Percentiles rank a stretch among this genome's conserved stretches.
phyloP scores from a whole-genome alignment of 1,140 invertebrate species.

The Lasaia peninsularis region DNA sequence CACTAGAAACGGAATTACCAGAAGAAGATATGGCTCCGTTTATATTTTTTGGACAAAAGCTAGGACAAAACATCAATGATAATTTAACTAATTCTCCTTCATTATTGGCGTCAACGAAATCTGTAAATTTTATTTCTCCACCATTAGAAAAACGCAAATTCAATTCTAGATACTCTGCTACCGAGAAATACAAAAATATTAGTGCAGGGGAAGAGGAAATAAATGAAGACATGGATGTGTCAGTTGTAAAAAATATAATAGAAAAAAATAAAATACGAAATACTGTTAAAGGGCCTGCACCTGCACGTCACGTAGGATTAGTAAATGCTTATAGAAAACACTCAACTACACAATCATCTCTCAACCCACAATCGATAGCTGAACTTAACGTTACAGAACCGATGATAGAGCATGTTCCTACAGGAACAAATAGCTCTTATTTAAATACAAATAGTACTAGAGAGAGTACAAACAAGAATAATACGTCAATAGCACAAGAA shows the following conservation, averaged over 20 bases:
- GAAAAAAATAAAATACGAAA: conserved; percentile 76
- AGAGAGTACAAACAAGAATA: conserved; percentile 26
- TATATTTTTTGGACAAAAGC: conserved; percentile 83
- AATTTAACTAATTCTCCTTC: conserved; percentile 66
- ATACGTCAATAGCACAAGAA: conserved; percentile 33
- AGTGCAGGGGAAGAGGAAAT: conserved; percentile 72
- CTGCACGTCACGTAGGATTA: conserved; percentile 63
- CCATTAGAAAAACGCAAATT: conserved; percentile 75
- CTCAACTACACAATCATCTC: conserved; percentile 49
- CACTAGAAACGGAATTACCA: conserved; percentile 79
- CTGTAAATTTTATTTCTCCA: conserved; percentile 70
- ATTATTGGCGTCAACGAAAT: conserved; percentile 74
- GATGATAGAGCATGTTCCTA: conserved; percentile 32
- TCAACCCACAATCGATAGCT: conserved; percentile 37
- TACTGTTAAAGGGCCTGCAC: conserved; percentile 68
- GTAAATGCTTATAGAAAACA: conserved; percentile 71
- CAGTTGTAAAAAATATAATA: conserved; percentile 74
- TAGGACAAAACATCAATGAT: conserved; percentile 67
- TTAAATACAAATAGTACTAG: conserved; percentile 26
- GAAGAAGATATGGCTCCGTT: conserved; percentile 84
- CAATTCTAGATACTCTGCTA: conserved; percentile 70
- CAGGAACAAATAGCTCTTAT: conserved; percentile 34
- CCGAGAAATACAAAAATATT: conserved; percentile 67
- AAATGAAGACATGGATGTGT: conserved; percentile 76
- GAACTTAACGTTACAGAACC: conserved; percentile 51